Percentiles rank a stretch among this genome's conserved stretches.
Evolutionary conservation across 2,888 invertebrate genomes (phyloP).

Genomic region (Cephus pygmeus): DNA sequence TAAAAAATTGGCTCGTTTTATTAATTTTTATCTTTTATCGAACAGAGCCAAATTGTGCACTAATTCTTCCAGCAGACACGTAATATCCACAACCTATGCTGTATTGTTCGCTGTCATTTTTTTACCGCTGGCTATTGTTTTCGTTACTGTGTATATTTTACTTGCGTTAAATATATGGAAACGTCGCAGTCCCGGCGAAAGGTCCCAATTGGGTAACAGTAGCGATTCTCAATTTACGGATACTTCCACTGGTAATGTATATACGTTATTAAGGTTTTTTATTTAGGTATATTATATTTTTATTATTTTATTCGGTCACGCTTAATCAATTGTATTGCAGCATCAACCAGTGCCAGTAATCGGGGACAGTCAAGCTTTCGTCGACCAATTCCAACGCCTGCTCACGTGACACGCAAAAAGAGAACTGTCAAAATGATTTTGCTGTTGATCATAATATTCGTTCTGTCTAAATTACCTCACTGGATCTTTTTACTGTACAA

Average conservation of each 20-base stretch:
- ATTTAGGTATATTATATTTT: background rate
- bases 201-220: constrained; percentile 27
- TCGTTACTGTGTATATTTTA: constrained; percentile 42
- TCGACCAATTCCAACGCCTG: constrained; percentile 23
- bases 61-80: constrained; percentile 21
- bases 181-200: constrained; percentile 33
- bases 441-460: constrained; percentile 69
- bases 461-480: constrained; percentile 69
- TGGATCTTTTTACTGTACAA: constrained; percentile 69
- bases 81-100: constrained; percentile 36
- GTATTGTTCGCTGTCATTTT: constrained; percentile 43
- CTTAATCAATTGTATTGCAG: constrained; percentile 14
- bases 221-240: constrained; percentile 36
- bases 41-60: constrained; percentile 38
- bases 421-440: constrained; percentile 71
- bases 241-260: constrained; percentile 28
- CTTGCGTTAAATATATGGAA: constrained; percentile 43
- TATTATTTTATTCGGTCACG: background rate
- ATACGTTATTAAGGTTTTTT: background rate
- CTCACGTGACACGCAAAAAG: constrained; percentile 64
- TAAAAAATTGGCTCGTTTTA: background rate
- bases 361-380: constrained; percentile 11
- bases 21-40: background rate
- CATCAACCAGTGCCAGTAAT: constrained; percentile 31
- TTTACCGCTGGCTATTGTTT: constrained; percentile 42